These are phyloP conservation scores for Erythrocercus mccallii DNA, from an alignment of 2,113 vertebrate genomes.

Conservation along the genomic window DNA sequence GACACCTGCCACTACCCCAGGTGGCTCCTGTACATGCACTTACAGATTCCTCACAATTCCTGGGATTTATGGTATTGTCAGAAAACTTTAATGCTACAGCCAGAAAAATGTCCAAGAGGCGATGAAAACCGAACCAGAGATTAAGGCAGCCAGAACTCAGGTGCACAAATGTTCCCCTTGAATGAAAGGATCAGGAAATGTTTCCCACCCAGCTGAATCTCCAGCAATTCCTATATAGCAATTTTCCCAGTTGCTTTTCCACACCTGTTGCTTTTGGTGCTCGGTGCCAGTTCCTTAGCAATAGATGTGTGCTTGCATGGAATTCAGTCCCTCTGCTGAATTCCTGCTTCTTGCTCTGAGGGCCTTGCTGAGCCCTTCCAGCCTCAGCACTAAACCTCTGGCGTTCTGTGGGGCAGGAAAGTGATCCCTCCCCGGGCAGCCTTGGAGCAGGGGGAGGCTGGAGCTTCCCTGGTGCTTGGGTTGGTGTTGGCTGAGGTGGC, in stretches of 20 bases:
- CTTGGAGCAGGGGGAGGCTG: background rate
- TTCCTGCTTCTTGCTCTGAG: background rate
- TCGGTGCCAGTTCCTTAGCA: background rate
- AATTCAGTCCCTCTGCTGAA: background rate
- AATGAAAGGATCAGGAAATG: background rate
- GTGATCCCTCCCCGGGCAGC: background rate
- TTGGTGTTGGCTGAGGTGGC: background rate
- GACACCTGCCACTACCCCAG: background rate
- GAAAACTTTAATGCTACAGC: background rate
- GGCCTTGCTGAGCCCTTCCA: background rate
- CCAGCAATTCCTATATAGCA: background rate
- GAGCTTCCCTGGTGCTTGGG: background rate
- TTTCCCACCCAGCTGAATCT: background rate
- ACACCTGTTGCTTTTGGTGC: background rate
- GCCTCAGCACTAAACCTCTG: background rate
- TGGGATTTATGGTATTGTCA: background rate
- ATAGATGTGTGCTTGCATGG: background rate
- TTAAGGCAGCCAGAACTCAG: background rate
- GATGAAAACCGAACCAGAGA: background rate
- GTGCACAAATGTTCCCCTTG: background rate
- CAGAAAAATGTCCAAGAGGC: background rate
- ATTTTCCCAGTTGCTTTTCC: background rate
- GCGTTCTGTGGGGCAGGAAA: fast-evolving
- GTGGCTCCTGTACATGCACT: background rate
- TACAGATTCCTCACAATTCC: background rate